Percentiles rank a stretch among this genome's conserved stretches.
Evolutionary conservation across 2,113 vertebrate species (phyloP).

Genomic region (Python bivittatus): DNA sequence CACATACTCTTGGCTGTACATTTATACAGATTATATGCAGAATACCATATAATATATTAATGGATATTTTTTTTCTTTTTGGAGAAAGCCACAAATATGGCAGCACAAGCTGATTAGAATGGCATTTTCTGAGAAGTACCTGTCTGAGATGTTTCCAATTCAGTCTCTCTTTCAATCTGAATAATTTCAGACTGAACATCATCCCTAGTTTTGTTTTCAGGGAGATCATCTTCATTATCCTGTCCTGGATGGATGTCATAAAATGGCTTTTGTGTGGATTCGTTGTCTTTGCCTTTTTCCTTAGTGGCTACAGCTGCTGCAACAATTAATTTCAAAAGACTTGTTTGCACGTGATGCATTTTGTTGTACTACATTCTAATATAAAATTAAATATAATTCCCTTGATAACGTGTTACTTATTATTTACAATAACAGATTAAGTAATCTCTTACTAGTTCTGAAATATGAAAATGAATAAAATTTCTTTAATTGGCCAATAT

Average conservation of each 20-base stretch:
- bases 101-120: not conserved
- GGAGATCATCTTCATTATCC: constrained; percentile 35
- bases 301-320: constrained; percentile 17
- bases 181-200: constrained; percentile 17
- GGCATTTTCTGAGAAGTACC: constrained; percentile 30
- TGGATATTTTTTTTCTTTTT: not conserved
- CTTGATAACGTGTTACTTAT: not conserved
- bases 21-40: not conserved
- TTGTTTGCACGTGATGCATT: not conserved
- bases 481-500: not conserved
- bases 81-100: not conserved
- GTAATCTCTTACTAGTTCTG: not conserved
- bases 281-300: not conserved
- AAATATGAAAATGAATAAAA: not conserved
- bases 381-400: not conserved
- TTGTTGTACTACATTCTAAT: not conserved
- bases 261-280: not conserved
- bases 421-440: not conserved
- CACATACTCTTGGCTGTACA: not conserved
- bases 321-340: constrained; percentile 12
- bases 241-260: not conserved
- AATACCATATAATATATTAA: not conserved
- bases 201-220: constrained; percentile 29
- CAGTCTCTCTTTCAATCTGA: constrained; percentile 33
- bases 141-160: constrained; percentile 46